phyloP scores from a whole-genome alignment of 1,140 invertebrate genomes.

The Pseudoatta argentina region DNA sequence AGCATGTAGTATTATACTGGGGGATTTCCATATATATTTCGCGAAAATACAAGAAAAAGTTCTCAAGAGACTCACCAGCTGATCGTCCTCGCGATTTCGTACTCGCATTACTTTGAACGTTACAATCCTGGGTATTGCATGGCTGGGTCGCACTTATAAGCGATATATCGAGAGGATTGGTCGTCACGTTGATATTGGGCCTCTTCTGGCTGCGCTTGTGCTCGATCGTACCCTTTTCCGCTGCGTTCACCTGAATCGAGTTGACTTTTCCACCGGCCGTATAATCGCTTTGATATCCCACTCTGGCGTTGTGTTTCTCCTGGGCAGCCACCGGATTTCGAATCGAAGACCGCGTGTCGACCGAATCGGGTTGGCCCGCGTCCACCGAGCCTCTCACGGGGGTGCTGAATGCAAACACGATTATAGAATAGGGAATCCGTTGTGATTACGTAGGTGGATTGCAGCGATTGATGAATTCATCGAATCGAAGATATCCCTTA shows the following conservation, averaged over 20 bases:
- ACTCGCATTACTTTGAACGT: conserved; percentile 70
- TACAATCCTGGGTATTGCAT: conserved; percentile 73
- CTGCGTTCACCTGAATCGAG: conserved; percentile 58
- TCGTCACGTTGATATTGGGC: conserved; percentile 89
- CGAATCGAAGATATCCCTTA: too few species aligned
- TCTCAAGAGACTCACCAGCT: conserved; percentile 76
- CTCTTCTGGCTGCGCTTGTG: conserved; percentile 76
- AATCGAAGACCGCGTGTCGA: conserved; percentile 78
- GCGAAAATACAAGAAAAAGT: background rate
- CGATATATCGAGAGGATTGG: conserved; percentile 88
- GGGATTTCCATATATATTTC: background rate
- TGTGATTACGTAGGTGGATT: conserved; percentile 9
- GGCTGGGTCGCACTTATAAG: conserved; percentile 63
- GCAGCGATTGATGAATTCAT: background rate
- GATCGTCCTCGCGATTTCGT: conserved; percentile 78
- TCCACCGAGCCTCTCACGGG: conserved; percentile 85
- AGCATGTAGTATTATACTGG: background rate
- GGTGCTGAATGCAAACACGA: conserved; percentile 73
- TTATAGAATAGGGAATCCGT: background rate
- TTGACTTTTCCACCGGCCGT: conserved; percentile 64
- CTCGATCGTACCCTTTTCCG: conserved; percentile 24
- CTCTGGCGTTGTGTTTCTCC: conserved; percentile 72
- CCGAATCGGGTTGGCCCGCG: conserved; percentile 82
- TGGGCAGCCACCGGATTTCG: conserved; percentile 75
- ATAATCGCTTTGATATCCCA: conserved; percentile 48